These are phyloP conservation scores for Drosophila santomea DNA, from an alignment of 1,140 invertebrate genomes.

Conservation along the genomic window DNA sequence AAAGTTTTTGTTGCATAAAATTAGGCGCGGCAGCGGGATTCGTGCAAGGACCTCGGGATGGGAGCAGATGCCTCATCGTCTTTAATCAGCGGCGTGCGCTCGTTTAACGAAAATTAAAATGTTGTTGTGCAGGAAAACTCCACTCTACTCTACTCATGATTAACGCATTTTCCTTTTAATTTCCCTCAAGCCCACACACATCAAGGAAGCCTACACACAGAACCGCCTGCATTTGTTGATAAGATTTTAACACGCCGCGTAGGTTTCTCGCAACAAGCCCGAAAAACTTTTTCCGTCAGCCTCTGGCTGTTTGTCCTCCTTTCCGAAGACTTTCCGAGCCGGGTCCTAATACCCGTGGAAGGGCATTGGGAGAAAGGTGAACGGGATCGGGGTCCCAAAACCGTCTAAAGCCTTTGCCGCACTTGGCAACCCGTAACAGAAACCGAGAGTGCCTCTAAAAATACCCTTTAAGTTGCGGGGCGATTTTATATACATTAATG, in stretches of 20 bases:
- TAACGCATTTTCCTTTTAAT: conserved; percentile 81
- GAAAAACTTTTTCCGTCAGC: conserved; percentile 56
- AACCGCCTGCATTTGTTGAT: conserved; percentile 63
- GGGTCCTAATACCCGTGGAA: conserved; percentile 50
- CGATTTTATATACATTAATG: no score
- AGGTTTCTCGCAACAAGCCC: conserved; percentile 70
- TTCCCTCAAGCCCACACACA: conserved; percentile 55
- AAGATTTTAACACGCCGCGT: conserved; percentile 79
- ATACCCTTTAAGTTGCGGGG: conserved; percentile 1
- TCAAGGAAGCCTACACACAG: conserved; percentile 9
- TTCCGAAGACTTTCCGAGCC: conserved; percentile 46
- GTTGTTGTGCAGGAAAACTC: conserved; percentile 55
- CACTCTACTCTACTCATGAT: conserved; percentile 49
- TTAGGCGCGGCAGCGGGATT: conserved; percentile 40
- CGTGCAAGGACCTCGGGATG: conserved; percentile 9
- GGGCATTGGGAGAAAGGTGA: conserved; percentile 33
- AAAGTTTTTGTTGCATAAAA: conserved; percentile 80
- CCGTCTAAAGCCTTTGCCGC: conserved; percentile 55
- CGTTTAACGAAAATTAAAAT: conserved; percentile 83
- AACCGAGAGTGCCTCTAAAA: not conserved
- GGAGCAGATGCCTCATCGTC: conserved; percentile 49
- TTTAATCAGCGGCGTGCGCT: conserved; percentile 77
- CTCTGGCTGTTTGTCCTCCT: conserved; percentile 38
- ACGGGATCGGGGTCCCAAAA: conserved; percentile 23
- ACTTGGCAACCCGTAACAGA: conserved; percentile 34